phyloP scores from a whole-genome alignment of 2,797 vertebrate species.

The Thaleichthys pacificus region DNA sequence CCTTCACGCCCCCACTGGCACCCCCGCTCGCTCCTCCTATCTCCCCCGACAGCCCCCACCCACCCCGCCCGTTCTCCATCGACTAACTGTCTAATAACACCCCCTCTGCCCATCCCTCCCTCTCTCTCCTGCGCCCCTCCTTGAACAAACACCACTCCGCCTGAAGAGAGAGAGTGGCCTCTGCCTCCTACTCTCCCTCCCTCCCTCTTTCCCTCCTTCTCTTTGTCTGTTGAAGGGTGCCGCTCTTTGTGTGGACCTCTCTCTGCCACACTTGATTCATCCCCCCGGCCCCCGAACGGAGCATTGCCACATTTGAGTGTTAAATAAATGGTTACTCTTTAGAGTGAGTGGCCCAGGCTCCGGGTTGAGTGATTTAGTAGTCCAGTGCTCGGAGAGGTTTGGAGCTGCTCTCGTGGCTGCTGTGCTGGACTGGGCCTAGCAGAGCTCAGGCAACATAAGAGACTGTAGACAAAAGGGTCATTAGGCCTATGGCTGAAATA shows the following conservation, averaged over 20 bases:
- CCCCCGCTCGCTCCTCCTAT: not conserved
- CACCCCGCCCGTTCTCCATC: slow-evolving; percentile 46
- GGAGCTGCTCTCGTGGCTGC: slow-evolving; percentile 13
- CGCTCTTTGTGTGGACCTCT: slow-evolving; percentile 65
- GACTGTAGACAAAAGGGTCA: slow-evolving; percentile 49
- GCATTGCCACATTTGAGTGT: slow-evolving; percentile 69
- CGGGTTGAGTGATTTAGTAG: slow-evolving; percentile 63
- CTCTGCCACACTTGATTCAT: slow-evolving; percentile 62
- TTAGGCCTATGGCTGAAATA: slow-evolving; percentile 31
- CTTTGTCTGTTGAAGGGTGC: slow-evolving; percentile 80
- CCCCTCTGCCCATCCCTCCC: slow-evolving; percentile 32
- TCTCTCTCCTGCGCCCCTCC: slow-evolving; percentile 70
- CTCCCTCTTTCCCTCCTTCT: slow-evolving; percentile 34
- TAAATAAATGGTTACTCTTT: slow-evolving; percentile 71
- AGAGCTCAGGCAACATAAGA: slow-evolving; percentile 27
- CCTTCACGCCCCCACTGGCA: slow-evolving; percentile 51
- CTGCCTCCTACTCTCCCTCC: slow-evolving; percentile 39
- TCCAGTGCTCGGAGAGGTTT: slow-evolving; percentile 31
- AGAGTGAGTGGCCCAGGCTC: slow-evolving; percentile 49
- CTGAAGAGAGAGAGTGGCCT: slow-evolving; percentile 44
- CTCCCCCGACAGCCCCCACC: slow-evolving; percentile 47
- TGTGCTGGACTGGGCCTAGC: slow-evolving; percentile 1
- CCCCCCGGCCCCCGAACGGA: slow-evolving; percentile 56
- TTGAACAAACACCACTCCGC: slow-evolving; percentile 72
- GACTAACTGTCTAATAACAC: slow-evolving; percentile 67